Conservation (phyloP, 2,888 invertebrate species). For the Asteroscopus sphinx region DNA sequence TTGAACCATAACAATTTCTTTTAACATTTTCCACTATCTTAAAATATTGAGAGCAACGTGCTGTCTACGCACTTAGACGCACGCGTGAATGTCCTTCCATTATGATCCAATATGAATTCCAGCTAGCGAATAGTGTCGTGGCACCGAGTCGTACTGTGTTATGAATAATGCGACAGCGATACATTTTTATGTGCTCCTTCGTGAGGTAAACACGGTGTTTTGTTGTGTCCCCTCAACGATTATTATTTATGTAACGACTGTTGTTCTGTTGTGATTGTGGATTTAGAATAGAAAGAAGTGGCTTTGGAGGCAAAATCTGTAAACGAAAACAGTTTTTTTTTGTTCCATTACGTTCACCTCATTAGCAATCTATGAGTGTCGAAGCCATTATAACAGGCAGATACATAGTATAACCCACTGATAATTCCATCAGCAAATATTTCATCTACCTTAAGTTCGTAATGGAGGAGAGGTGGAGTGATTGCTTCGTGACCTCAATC, state of each 20-base stretch:
- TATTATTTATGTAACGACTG: constrained; percentile 89
- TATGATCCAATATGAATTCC: constrained; percentile 41
- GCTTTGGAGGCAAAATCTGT: neutral
- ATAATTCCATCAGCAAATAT: no score
- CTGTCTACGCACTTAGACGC: constrained; percentile 5
- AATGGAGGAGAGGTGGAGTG: no score
- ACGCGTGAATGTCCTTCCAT: constrained; percentile 7
- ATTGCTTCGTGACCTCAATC: no score
- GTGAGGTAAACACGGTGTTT: constrained; percentile 82
- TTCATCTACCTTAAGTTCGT: no score
- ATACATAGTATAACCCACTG: no score
- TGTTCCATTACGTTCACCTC: no score
- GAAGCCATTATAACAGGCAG: no score
- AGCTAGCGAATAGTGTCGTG: constrained; percentile 18
- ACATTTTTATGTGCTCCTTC: constrained; percentile 68
- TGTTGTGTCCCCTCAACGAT: constrained; percentile 74
- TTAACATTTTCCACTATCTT: no score
- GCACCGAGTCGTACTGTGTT: constrained; percentile 36
- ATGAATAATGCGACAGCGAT: constrained; percentile 68
- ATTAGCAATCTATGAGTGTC: no score
- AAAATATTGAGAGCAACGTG: neutral
- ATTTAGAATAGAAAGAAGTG: constrained; percentile 57
- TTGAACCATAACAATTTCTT: neutral
- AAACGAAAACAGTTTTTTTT: no score
- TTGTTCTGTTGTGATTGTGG: constrained; percentile 72